These are phyloP conservation scores for Slavum lentiscoides DNA, from an alignment of 2,888 invertebrate species.

Conservation along the genomic window DNA sequence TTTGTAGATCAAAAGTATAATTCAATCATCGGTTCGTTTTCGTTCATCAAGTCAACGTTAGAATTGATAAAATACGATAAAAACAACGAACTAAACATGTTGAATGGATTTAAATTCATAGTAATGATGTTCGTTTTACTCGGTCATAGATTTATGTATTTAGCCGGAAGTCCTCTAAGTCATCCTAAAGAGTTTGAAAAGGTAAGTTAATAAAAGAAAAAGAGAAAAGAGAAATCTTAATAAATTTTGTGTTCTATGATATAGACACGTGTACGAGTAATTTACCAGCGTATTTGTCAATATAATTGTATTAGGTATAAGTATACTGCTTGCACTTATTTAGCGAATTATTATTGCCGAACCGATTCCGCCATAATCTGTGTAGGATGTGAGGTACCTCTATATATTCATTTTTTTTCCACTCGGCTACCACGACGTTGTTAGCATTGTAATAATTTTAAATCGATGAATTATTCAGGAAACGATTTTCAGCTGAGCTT, in stretches of 20 bases:
- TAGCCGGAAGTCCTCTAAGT: background rate
- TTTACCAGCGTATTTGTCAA: no score
- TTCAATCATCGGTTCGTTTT: conserved; percentile 13
- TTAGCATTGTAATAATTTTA: no score
- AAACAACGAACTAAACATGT: conserved; percentile 15
- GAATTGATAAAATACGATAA: conserved; percentile 5
- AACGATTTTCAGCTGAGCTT: no score
- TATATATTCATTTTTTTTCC: background rate
- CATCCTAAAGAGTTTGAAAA: background rate
- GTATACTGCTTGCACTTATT: background rate
- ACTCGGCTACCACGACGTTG: background rate
- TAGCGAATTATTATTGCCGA: background rate
- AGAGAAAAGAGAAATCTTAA: no score
- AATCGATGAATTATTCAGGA: no score
- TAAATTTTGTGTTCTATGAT: no score
- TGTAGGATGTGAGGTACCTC: no score
- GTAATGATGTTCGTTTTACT: background rate
- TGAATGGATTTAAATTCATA: background rate
- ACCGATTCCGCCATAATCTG: no score
- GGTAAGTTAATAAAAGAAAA: background rate
- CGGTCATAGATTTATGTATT: conserved; percentile 3
- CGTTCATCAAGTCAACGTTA: conserved; percentile 6
- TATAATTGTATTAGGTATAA: no score
- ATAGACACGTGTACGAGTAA: no score
- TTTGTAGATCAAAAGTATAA: background rate